Conservation (phyloP, 2,797 vertebrate species). For the Delichon dasypus region DNA sequence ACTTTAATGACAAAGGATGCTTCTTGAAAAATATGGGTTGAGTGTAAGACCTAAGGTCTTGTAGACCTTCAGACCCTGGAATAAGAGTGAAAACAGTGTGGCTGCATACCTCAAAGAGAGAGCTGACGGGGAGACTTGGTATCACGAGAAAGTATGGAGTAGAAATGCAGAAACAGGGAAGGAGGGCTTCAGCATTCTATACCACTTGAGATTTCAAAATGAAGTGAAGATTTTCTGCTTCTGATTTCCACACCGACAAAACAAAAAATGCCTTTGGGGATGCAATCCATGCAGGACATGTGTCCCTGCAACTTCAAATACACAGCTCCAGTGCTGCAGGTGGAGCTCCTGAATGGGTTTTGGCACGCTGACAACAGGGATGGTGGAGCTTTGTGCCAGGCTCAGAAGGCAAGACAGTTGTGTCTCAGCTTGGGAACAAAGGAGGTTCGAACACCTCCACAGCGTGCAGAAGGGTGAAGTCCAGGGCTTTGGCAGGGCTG, state of each 20-base stretch:
- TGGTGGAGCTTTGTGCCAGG: background rate
- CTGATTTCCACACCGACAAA: background rate
- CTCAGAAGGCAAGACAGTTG: background rate
- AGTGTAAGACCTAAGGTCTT: background rate
- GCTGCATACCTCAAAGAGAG: background rate
- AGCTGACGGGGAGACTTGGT: background rate
- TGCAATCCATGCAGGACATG: background rate
- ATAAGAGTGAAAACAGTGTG: background rate
- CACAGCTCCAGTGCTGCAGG: fast-evolving
- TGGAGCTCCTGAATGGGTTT: background rate
- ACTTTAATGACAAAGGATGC: background rate
- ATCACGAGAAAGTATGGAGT: background rate
- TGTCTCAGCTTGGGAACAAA: background rate
- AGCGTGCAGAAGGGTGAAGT: background rate
- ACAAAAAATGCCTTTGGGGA: background rate
- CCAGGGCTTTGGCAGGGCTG: background rate
- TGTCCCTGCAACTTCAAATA: background rate
- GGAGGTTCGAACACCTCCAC: background rate
- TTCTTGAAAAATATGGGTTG: background rate
- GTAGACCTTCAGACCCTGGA: background rate
- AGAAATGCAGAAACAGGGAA: background rate
- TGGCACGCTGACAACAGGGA: background rate
- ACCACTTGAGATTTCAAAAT: background rate
- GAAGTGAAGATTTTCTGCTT: background rate
- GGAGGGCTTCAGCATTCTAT: background rate